A percentile compares a stretch with the other conserved stretches of the same genome.
Evolutionary conservation across 2,888 invertebrate species (phyloP).

Genomic region (Cataglyphis altisquamis): DNA sequence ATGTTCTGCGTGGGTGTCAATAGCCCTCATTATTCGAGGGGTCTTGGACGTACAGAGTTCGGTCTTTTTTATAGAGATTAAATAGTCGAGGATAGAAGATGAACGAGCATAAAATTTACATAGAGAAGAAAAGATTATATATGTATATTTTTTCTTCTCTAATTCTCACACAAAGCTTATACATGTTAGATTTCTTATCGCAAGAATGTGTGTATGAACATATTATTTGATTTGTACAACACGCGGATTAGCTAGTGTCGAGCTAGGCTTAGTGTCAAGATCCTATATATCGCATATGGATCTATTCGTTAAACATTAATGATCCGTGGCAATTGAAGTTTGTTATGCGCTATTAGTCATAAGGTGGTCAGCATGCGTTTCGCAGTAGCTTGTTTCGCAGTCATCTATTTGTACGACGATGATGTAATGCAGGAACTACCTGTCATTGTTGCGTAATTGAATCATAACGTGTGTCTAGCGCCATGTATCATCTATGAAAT

Average conservation of each 20-base stretch:
- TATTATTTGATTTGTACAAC: not conserved
- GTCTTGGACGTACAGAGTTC: not conserved
- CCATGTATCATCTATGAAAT: constrained; percentile 10
- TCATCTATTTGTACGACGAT: constrained; percentile 28
- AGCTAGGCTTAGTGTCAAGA: not conserved
- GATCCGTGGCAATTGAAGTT: constrained; percentile 47
- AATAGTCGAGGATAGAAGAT: not conserved
- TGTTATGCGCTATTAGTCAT: constrained; percentile 55
- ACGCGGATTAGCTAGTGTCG: not conserved
- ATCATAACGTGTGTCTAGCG: constrained; percentile 29
- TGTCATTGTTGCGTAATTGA: constrained; percentile 48
- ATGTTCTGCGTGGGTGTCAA: constrained; percentile 20
- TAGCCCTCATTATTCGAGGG: constrained; percentile 1
- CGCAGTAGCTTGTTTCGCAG: constrained; percentile 32
- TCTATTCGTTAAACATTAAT: constrained; percentile 40
- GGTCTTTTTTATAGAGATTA: not conserved
- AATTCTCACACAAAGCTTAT: not conserved
- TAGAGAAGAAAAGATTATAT: not conserved
- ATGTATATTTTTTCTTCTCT: not conserved
- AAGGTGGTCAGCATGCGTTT: constrained; percentile 17
- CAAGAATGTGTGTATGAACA: not conserved
- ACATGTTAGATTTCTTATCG: not conserved
- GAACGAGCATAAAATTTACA: constrained; percentile 7
- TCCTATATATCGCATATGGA: not conserved
- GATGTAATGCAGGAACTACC: constrained; percentile 48